These are phyloP conservation scores for Enteromius treurensis DNA, from an alignment of 2,797 vertebrate genomes.

Conservation along the genomic window DNA sequence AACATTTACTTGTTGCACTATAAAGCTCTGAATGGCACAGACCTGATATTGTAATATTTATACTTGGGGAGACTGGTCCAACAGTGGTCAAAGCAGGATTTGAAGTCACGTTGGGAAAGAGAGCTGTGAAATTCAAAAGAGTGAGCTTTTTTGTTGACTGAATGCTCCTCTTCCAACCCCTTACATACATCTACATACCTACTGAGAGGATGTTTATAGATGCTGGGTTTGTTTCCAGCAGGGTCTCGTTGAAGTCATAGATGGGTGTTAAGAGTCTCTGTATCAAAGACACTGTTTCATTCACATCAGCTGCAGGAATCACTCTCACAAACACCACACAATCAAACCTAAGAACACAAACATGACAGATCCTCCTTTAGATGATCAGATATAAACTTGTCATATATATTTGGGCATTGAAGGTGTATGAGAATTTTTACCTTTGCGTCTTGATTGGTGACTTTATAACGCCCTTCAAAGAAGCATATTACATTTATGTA, in stretches of 20 bases:
- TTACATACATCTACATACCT: slow-evolving; percentile 56
- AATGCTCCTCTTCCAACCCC: neutral
- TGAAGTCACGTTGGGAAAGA: slow-evolving; percentile 23
- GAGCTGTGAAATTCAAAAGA: slow-evolving; percentile 20
- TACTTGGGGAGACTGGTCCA: slow-evolving; percentile 17
- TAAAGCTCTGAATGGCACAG: neutral
- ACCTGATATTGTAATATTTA: slow-evolving; percentile 38
- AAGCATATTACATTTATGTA: neutral
- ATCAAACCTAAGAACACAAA: slow-evolving; percentile 63
- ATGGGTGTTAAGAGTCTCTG: slow-evolving; percentile 51
- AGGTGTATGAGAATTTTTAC: slow-evolving; percentile 29
- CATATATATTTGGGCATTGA: neutral
- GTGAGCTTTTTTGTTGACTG: neutral
- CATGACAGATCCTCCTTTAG: neutral
- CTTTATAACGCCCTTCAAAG: slow-evolving; percentile 30
- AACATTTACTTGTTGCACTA: neutral
- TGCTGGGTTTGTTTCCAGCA: slow-evolving; percentile 57
- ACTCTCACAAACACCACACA: slow-evolving; percentile 64
- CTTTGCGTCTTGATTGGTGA: slow-evolving; percentile 23
- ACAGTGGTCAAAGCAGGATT: slow-evolving; percentile 5
- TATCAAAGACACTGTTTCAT: slow-evolving; percentile 61
- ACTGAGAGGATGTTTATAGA: slow-evolving; percentile 67
- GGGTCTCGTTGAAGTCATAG: slow-evolving; percentile 53
- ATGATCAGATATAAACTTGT: neutral
- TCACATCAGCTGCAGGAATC: slow-evolving; percentile 64